Percentiles rank a stretch among this genome's conserved stretches.
These are phyloP conservation scores for Ladona fulva DNA, from an alignment of 1,140 invertebrate genomes.

Conservation along the genomic window DNA sequence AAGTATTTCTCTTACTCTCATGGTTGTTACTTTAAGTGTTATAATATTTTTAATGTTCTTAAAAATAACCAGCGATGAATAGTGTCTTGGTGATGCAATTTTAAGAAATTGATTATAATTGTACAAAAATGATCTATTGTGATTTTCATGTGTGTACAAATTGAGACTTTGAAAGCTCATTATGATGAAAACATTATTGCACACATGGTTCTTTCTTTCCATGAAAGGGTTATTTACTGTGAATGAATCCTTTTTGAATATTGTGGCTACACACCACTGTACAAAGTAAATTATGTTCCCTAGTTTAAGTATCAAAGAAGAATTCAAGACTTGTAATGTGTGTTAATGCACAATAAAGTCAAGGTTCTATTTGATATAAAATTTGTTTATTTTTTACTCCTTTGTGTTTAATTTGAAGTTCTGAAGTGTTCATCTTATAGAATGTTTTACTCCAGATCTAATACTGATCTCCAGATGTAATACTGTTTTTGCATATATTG, in stretches of 20 bases:
- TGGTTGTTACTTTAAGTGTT: slow-evolving; percentile 1
- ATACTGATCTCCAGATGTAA: no score
- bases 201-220: background rate
- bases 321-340: background rate
- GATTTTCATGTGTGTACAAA: background rate
- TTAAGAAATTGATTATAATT: background rate
- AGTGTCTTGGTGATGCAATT: background rate
- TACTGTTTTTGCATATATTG: no score
- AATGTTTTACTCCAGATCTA: no score
- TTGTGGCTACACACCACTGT: background rate
- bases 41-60: slow-evolving; percentile 1
- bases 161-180: background rate
- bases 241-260: background rate
- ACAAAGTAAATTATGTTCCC: slow-evolving; percentile 10
- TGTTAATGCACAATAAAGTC: background rate
- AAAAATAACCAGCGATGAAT: background rate
- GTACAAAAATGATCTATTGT: background rate
- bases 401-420: no score
- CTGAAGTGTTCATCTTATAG: no score
- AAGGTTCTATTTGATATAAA: no score
- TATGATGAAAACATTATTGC: background rate
- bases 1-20: background rate
- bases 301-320: background rate
- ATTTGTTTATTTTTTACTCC: no score
- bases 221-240: background rate